Conservation (phyloP, 2,797 vertebrate genomes). For the Spheniscus humboldti region DNA sequence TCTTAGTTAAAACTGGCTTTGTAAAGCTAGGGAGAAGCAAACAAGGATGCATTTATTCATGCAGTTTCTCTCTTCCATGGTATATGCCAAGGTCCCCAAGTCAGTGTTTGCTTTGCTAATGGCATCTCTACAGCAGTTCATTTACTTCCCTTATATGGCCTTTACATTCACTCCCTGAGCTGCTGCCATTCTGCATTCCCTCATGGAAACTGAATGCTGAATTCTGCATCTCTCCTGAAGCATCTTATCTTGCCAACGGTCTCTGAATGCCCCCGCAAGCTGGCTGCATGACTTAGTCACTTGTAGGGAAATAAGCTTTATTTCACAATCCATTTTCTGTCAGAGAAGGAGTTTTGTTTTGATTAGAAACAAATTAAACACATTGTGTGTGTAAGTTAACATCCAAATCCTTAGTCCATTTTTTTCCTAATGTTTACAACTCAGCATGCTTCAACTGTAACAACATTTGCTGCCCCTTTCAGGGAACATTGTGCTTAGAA, state of each 20-base stretch:
- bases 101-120: constrained; percentile 44
- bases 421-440: neutral
- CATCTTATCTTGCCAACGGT: constrained; percentile 10
- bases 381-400: neutral
- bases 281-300: neutral
- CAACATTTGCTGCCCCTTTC: neutral
- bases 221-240: constrained; percentile 21
- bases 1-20: constrained; percentile 17
- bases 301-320: neutral
- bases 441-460: neutral
- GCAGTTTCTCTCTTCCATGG: constrained; percentile 14
- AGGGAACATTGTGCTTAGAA: neutral
- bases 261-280: constrained; percentile 15
- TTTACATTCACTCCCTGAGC: constrained; percentile 28
- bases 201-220: neutral
- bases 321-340: neutral
- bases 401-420: neutral
- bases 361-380: constrained; percentile 16
- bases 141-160: constrained; percentile 53
- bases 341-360: constrained; percentile 6
- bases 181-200: constrained; percentile 31
- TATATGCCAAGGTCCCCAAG: constrained; percentile 43
- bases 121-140: constrained; percentile 30
- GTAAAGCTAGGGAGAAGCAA: neutral
- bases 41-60: constrained; percentile 24